These are phyloP conservation scores for Periparus ater DNA, from an alignment of 2,797 vertebrate species.

Conservation along the genomic window DNA sequence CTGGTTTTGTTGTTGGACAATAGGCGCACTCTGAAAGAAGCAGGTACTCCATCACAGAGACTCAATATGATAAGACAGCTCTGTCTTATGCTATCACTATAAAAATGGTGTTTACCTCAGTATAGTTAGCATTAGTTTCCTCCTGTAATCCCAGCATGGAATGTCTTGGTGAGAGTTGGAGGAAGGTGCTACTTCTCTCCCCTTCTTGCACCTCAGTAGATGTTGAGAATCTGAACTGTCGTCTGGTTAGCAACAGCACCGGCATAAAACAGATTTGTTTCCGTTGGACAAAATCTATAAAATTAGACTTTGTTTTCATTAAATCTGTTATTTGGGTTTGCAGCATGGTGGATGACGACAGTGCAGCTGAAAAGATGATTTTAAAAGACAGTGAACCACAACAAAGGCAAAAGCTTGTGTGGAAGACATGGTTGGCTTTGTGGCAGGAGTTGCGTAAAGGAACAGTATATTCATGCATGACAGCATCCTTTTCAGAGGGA, in stretches of 20 bases:
- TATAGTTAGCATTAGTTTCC: background rate
- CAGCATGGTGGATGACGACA: background rate
- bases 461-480: background rate
- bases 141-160: accelerated
- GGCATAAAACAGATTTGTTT: background rate
- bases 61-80: background rate
- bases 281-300: background rate
- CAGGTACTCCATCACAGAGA: conserved; percentile 11
- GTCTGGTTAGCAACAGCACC: background rate
- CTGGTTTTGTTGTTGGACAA: conserved; percentile 8
- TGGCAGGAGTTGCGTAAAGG: background rate
- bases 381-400: conserved; percentile 13
- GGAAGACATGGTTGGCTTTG: background rate
- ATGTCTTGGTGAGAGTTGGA: background rate
- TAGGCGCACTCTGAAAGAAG: background rate
- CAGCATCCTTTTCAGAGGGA: conserved; percentile 14
- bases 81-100: background rate
- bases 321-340: background rate
- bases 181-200: background rate
- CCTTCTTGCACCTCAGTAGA: background rate
- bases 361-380: conserved; percentile 2
- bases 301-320: background rate
- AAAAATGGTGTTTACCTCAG: background rate
- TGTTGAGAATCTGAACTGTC: background rate
- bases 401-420: background rate